These are phyloP conservation scores for Nephrotoma appendiculata DNA, from an alignment of 2,888 invertebrate genomes.

Conservation along the genomic window DNA sequence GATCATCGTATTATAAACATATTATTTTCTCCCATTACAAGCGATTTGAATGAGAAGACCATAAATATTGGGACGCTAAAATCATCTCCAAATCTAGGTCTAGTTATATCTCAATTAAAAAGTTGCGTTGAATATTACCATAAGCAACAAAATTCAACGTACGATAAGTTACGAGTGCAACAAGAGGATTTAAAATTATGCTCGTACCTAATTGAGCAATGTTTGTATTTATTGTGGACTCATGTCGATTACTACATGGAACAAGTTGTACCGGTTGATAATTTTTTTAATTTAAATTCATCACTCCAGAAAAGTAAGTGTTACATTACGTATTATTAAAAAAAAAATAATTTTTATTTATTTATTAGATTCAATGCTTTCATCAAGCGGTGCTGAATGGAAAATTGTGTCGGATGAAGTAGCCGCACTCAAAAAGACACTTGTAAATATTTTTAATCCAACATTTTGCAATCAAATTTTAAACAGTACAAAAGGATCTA, in stretches of 20 bases:
- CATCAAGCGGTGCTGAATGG: conserved; percentile 38
- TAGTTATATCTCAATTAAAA: conserved; percentile 40
- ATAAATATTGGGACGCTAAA: conserved; percentile 20
- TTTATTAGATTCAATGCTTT: conserved; percentile 24
- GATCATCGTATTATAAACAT: conserved; percentile 38
- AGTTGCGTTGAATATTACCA: conserved; percentile 40
- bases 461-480: conserved; percentile 60
- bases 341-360: background rate
- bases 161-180: background rate
- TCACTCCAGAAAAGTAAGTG: conserved; percentile 10
- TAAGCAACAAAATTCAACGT: conserved; percentile 17
- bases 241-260: conserved; percentile 58
- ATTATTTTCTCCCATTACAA: conserved; percentile 37
- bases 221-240: conserved; percentile 61
- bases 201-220: conserved; percentile 52
- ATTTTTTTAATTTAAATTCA: conserved; percentile 21
- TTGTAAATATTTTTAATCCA: conserved; percentile 61
- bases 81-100: conserved; percentile 34
- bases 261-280: conserved; percentile 36
- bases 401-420: conserved; percentile 45
- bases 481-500: conserved; percentile 44
- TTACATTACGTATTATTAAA: background rate
- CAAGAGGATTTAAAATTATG: conserved; percentile 42
- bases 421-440: conserved; percentile 50
- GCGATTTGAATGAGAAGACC: conserved; percentile 20